These are phyloP conservation scores for Gastrophryne carolinensis DNA, from an alignment of 2,797 vertebrate genomes.

Conservation along the genomic window DNA sequence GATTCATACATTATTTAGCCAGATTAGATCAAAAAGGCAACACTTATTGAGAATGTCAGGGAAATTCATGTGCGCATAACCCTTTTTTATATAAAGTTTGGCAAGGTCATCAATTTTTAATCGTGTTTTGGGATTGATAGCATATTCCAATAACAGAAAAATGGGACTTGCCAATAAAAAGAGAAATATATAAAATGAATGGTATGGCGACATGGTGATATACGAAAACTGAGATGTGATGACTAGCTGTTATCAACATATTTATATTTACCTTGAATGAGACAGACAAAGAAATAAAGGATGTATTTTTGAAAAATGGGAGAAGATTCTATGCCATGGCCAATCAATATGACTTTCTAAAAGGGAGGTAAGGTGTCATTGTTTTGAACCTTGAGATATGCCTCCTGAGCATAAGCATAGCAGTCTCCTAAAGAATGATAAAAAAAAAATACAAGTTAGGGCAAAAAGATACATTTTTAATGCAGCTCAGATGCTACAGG, in stretches of 20 bases:
- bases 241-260: neutral
- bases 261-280: neutral
- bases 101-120: slow-evolving; percentile 44
- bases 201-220: neutral
- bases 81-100: slow-evolving; percentile 25
- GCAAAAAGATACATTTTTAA: too few relatives aligned
- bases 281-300: neutral
- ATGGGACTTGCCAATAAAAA: slow-evolving; percentile 12
- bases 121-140: slow-evolving; percentile 5
- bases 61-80: slow-evolving; percentile 39
- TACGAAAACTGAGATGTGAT: neutral
- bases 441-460: too few relatives aligned
- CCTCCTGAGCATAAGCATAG: too few relatives aligned
- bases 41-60: slow-evolving; percentile 47
- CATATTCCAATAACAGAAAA: slow-evolving; percentile 9
- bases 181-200: neutral
- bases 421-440: too few relatives aligned
- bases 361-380: too few relatives aligned
- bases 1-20: slow-evolving; percentile 45
- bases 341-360: too few relatives aligned
- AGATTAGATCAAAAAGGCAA: slow-evolving; percentile 44
- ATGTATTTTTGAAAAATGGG: neutral
- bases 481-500: too few relatives aligned
- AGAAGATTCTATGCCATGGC: too few relatives aligned
- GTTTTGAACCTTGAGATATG: too few relatives aligned